Evolutionary conservation across 2,888 invertebrate species (phyloP), one percentile per base, ranked within the genome.

Genomic region (Cremastinae sp.): DNA sequence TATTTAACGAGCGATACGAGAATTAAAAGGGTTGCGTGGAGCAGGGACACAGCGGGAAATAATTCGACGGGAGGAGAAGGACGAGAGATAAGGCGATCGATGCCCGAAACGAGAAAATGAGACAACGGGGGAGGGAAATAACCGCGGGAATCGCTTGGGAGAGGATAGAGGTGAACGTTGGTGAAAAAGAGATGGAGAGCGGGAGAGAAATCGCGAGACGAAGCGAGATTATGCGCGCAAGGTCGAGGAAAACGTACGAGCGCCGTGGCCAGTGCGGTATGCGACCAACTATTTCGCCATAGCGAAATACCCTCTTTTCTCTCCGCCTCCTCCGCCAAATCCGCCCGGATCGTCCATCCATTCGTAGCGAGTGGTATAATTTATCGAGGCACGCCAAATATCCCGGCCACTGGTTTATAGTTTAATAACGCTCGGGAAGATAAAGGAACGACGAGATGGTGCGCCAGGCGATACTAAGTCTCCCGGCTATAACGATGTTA

Each of bases 371-470:
- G 78, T 80, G 75, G 80, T 81, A 83, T 84, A 85, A 86, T 84
- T 86, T 84, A 85, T 86, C 82, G 83, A 82, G 81, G 84, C 83
- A 84, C 78, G 84, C 82, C 78, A 81, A 84, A 81, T 80, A 85
- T 83, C 83, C 74, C 73, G 72, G 72, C 36, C 47, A 72, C 71
- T 64, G 80, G 83, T 84, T 84, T 84, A 85, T 84, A 84, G 85
- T 85, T 84, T 84, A 82, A 84, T 84, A 85, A 84, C 83, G 80
- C 79, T 75, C 77, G 76, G 79, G 74, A 41, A 58, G 56, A 58
- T 61, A 53, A 38, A 51, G 51, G 64, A 51, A 64, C 14, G 28
- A 45, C n/a, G 12, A 34, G 38, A 10, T 36, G 51, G 20, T 7
- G 16, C 5, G 9, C 62, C 47, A 51, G 58, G 75, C 56, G 74